phyloP scores from a whole-genome alignment of 35 echinoderm and acorn worm genomes.

The Holothuria glaberrima region DNA sequence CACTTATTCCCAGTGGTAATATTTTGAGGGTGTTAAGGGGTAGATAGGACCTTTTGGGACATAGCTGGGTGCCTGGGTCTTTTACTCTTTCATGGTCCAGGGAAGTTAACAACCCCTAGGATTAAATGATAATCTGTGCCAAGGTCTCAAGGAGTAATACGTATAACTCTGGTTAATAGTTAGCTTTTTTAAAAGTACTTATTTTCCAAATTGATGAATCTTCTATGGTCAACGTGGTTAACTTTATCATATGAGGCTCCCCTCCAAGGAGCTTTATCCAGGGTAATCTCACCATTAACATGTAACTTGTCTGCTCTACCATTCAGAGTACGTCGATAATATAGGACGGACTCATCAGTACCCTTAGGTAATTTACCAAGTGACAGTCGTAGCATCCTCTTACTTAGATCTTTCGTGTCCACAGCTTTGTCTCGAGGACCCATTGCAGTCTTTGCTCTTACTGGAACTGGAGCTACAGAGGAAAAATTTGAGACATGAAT shows the following conservation, averaged over 20 bases:
- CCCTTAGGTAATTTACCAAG: conserved; percentile 77
- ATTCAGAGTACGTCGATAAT: conserved; percentile 88
- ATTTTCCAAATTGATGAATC: conserved; percentile 81
- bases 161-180: too few species aligned
- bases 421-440: conserved; percentile 74
- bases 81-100: too few species aligned
- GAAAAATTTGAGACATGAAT: neutral
- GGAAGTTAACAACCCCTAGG: too few species aligned
- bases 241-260: conserved; percentile 87
- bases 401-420: conserved; percentile 87
- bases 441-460: conserved; percentile 76
- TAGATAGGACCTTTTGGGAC: too few species aligned
- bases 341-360: conserved; percentile 58
- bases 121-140: too few species aligned
- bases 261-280: conserved; percentile 89
- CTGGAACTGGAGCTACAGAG: conserved; percentile 20
- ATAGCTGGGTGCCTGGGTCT: too few species aligned
- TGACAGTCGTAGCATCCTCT: conserved; percentile 80
- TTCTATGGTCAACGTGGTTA: conserved; percentile 90
- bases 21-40: too few species aligned
- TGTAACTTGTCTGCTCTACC: conserved; percentile 86
- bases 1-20: too few species aligned
- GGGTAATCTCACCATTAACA: conserved; percentile 80
- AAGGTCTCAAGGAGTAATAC: too few species aligned
- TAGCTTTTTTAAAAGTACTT: conserved; percentile 62